Percentiles rank a stretch among this genome's conserved stretches.
Evolutionary conservation across 2,797 vertebrate genomes (phyloP).

Genomic region (Adelosebastes latens): DNA sequence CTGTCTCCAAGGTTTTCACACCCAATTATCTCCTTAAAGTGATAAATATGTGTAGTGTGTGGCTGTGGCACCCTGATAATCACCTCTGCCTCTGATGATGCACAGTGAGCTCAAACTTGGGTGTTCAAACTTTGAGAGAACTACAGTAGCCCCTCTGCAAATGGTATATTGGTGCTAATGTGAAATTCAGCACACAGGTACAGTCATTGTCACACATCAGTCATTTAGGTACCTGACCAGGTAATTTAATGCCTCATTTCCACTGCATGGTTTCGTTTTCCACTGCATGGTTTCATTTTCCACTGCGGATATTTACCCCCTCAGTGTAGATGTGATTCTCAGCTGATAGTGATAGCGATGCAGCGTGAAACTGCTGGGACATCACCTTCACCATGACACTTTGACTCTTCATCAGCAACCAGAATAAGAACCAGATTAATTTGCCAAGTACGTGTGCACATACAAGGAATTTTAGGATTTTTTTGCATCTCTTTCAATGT

Average conservation of each 20-base stretch:
- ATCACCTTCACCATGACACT: background rate
- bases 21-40: constrained; percentile 75
- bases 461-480: background rate
- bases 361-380: background rate
- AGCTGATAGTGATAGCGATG: background rate
- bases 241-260: background rate
- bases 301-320: background rate
- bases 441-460: background rate
- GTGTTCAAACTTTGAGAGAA: constrained; percentile 46
- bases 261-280: background rate
- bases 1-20: constrained; percentile 70
- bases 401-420: background rate
- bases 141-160: constrained; percentile 3
- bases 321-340: background rate
- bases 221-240: background rate
- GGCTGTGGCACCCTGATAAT: constrained; percentile 69
- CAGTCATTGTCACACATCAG: constrained; percentile 8
- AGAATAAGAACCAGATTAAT: background rate
- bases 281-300: background rate
- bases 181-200: constrained; percentile 8
- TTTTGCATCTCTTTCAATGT: no score
- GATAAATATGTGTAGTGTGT: constrained; percentile 65
- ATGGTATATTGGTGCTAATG: constrained; percentile 12
- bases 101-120: constrained; percentile 33
- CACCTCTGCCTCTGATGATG: constrained; percentile 54